These are phyloP conservation scores for Diuraphis noxia DNA, from an alignment of 1,140 invertebrate species.

Conservation along the genomic window DNA sequence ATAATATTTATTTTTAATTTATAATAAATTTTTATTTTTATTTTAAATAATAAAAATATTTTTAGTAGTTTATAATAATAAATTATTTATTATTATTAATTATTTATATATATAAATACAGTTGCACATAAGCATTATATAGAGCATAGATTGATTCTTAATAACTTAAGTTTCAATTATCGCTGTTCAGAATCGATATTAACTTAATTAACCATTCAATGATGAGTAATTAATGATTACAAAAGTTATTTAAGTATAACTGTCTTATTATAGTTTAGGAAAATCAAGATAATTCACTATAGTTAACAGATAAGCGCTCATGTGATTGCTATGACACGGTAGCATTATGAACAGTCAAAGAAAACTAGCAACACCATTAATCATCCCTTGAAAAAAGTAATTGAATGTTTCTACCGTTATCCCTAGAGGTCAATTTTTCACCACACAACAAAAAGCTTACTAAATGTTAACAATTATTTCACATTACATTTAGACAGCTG, in stretches of 20 bases:
- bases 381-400: background rate
- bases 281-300: background rate
- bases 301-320: background rate
- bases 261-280: background rate
- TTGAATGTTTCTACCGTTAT: background rate
- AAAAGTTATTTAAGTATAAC: background rate
- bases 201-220: background rate
- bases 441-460: background rate
- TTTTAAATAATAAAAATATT: no score
- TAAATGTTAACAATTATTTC: background rate
- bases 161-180: no score
- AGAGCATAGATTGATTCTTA: no score
- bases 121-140: background rate
- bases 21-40: no score
- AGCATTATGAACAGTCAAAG: background rate
- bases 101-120: background rate
- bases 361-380: background rate
- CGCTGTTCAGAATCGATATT: no score
- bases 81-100: background rate
- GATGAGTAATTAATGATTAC: no score
- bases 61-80: background rate
- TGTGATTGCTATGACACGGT: no score
- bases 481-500: slow-evolving; percentile 12
- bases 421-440: background rate
- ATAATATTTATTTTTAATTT: background rate